phyloP scores from a whole-genome alignment of 1,140 invertebrate genomes.

The Andricus grossulariae region DNA sequence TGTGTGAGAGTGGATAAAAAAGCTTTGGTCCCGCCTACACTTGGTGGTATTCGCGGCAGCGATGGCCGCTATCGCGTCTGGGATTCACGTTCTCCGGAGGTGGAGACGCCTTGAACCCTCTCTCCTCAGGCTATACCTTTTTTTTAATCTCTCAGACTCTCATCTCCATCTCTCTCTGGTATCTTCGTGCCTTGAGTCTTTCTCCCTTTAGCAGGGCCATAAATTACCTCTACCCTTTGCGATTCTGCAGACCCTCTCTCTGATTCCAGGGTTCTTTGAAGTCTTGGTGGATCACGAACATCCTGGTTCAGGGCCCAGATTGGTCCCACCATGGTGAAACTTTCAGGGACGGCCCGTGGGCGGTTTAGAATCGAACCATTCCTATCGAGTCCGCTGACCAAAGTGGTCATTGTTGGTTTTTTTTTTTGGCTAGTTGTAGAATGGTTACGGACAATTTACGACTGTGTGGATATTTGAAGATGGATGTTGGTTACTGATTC shows the following conservation, averaged over 20 bases:
- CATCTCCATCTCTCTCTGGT: conserved; percentile 37
- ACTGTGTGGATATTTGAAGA: too few relatives aligned
- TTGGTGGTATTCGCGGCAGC: conserved; percentile 67
- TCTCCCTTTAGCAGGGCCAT: conserved; percentile 30
- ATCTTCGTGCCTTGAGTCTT: conserved; percentile 41
- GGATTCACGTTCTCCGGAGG: conserved; percentile 66
- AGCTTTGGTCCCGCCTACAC: conserved; percentile 72
- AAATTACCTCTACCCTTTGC: conserved; percentile 17
- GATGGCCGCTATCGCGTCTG: conserved; percentile 72
- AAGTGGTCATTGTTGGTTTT: too few relatives aligned
- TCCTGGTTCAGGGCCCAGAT: conserved; percentile 4
- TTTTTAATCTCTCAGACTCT: conserved; percentile 37
- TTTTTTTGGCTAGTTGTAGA: too few relatives aligned
- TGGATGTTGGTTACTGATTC: too few relatives aligned
- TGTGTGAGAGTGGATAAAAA: conserved; percentile 38
- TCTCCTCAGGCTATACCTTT: conserved; percentile 45
- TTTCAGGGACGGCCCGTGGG: neutral
- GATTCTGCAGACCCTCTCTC: conserved; percentile 10
- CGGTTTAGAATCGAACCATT: neutral
- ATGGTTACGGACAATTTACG: too few relatives aligned
- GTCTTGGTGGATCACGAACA: conserved; percentile 20
- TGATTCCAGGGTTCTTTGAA: conserved; percentile 34
- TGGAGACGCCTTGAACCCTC: conserved; percentile 71
- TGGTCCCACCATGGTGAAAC: conserved; percentile 5
- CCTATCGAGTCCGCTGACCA: neutral